Percentiles rank a stretch among this genome's conserved stretches.
These are phyloP conservation scores for Raja brachyura DNA, from an alignment of 2,113 vertebrate genomes.

Conservation along the genomic window DNA sequence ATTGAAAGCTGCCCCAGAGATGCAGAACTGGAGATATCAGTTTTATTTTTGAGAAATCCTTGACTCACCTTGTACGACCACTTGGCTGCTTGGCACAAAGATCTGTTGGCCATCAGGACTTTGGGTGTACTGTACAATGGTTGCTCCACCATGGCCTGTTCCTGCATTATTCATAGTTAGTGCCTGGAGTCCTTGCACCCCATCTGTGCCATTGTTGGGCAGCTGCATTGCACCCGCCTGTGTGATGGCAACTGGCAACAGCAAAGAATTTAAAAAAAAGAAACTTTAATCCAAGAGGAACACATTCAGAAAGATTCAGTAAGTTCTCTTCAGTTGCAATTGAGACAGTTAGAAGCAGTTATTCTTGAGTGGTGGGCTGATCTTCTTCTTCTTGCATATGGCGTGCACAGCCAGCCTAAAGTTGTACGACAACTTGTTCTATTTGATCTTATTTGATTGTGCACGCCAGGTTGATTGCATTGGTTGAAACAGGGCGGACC, in stretches of 20 bases:
- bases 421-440: too few species aligned
- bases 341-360: neutral
- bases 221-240: conserved; percentile 95
- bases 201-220: conserved; percentile 94
- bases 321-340: neutral
- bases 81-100: conserved; percentile 95
- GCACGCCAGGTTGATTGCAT: too few species aligned
- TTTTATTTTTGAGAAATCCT: conserved; percentile 38
- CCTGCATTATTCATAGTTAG: conserved; percentile 90
- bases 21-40: neutral
- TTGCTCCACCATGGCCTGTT: conserved; percentile 77
- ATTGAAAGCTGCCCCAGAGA: neutral
- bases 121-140: conserved; percentile 96
- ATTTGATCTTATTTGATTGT: too few species aligned
- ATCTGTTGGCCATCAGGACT: conserved; percentile 97
- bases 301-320: neutral
- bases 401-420: too few species aligned
- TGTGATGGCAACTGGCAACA: conserved; percentile 83
- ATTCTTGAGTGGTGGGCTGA: neutral
- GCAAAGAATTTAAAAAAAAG: neutral
- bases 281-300: neutral
- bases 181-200: conserved; percentile 87
- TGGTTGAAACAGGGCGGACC: too few species aligned
- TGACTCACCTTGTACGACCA: conserved; percentile 92
- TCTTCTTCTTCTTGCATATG: too few species aligned